Percentiles rank a stretch among this genome's conserved stretches.
These are phyloP conservation scores for Hypothenemus hampei DNA, from an alignment of 1,140 invertebrate species.

Conservation along the genomic window DNA sequence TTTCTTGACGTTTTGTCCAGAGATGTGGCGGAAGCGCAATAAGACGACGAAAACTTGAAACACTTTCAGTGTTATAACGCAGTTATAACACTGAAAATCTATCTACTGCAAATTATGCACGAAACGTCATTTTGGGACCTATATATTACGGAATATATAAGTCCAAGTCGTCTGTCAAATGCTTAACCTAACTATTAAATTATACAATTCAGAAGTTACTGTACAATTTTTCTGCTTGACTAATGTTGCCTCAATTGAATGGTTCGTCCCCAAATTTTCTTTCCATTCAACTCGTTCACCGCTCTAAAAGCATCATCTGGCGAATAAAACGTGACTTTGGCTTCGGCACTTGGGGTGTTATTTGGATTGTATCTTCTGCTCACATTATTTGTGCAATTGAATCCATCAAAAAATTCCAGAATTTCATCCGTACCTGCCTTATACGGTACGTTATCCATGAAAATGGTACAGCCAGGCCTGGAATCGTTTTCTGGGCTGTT, in stretches of 20 bases:
- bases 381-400: slow-evolving; percentile 67
- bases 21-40: too few relatives aligned
- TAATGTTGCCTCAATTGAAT: slow-evolving; percentile 49
- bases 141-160: too few relatives aligned
- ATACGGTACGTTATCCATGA: slow-evolving; percentile 81
- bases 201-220: neutral
- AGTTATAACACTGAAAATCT: too few relatives aligned
- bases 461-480: slow-evolving; percentile 72
- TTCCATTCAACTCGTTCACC: slow-evolving; percentile 53
- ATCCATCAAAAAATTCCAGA: slow-evolving; percentile 76
- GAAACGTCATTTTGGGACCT: too few relatives aligned
- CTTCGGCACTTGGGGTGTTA: slow-evolving; percentile 83
- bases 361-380: slow-evolving; percentile 78
- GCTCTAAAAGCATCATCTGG: slow-evolving; percentile 72
- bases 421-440: slow-evolving; percentile 82
- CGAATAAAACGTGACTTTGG: slow-evolving; percentile 73
- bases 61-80: too few relatives aligned
- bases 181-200: neutral
- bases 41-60: too few relatives aligned
- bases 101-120: too few relatives aligned
- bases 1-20: too few relatives aligned
- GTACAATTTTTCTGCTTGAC: neutral
- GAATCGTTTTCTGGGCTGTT: slow-evolving; percentile 28
- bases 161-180: too few relatives aligned
- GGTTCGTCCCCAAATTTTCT: slow-evolving; percentile 53